Evolutionary conservation across 2,888 invertebrate species (phyloP), one percentile per base, ranked within the genome.

Genomic region (Drosophila eohydei): DNA sequence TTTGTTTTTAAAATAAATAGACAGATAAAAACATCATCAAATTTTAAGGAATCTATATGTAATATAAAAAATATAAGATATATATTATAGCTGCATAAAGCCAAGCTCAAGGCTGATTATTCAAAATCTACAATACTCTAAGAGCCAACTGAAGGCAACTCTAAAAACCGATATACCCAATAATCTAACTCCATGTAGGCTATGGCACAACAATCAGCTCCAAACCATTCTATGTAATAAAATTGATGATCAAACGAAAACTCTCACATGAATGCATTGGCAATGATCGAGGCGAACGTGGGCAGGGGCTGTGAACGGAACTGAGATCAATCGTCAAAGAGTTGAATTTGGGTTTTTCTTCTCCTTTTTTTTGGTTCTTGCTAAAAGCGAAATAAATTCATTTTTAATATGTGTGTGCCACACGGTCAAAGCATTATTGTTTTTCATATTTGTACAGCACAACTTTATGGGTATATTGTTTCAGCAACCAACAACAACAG

Each of bases 191-290:
- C 26, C 2, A 6, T 32, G 16, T 14, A 56, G 57, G 51, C 66
- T 69, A 64, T 66, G 12, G 16, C 62, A 41, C 40, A 57, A 50
- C 48, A 65, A 48, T 44, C 60, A 71, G 21, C 51, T 58, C 56
- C 46, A 70, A 72, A 52, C 52, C 55, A 65, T 73, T 72, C 58
- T 75, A 74, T 84, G 78, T 74, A 89, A 91, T 91, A 86, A 92
- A 91, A 84, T 88, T 81, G 83, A 87, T 91, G 91, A 91, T 91
- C 91, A 91, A 91, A 91, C 84, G 90, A 83, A 91, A 91, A 90
- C 81, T 90, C 84, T 88, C 91, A 89, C 89, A 82, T 87, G 60
- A 66, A 69, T 75, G 69, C 61, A 68, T 46, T 54, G 54, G 30
- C 48, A 56, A 9, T 58, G 50, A 46, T 40, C 30, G 26, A 28